phyloP scores from a whole-genome alignment of 1,140 invertebrate genomes.

The Elymnias hypermnestra region DNA sequence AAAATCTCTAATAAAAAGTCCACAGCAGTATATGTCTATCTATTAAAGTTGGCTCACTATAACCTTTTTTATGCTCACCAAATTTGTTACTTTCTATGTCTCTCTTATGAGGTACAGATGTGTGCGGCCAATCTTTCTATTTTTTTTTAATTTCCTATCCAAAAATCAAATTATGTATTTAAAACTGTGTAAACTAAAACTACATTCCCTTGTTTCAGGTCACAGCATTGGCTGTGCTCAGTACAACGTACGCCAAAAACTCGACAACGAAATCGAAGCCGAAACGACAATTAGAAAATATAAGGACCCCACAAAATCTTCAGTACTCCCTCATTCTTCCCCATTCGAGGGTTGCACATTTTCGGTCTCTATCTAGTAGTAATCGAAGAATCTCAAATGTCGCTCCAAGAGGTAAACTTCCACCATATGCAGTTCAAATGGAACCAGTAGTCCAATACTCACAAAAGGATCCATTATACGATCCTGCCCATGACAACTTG shows the following conservation, averaged over 20 bases:
- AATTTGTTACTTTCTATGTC: no score
- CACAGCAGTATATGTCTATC: no score
- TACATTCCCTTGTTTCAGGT: slow-evolving; percentile 67
- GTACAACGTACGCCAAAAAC: slow-evolving; percentile 59
- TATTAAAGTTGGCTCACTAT: no score
- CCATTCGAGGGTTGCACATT: slow-evolving; percentile 70
- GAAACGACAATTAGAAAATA: slow-evolving; percentile 72
- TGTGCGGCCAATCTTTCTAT: no score
- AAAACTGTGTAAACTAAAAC: no score
- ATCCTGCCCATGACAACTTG: slow-evolving; percentile 67
- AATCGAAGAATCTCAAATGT: slow-evolving; percentile 72
- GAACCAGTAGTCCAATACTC: slow-evolving; percentile 87
- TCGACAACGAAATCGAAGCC: slow-evolving; percentile 66
- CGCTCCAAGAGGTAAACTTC: slow-evolving; percentile 64
- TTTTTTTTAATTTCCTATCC: no score
- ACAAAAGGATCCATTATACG: slow-evolving; percentile 85
- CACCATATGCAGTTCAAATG: slow-evolving; percentile 87
- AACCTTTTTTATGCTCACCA: no score
- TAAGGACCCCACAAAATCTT: slow-evolving; percentile 75
- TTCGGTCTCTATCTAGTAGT: slow-evolving; percentile 58
- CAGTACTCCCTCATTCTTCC: slow-evolving; percentile 76
- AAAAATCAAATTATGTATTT: no score
- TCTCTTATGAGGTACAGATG: no score
- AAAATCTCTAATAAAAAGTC: no score
- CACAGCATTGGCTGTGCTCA: slow-evolving; percentile 71